Percentiles rank a stretch among this genome's conserved stretches.
These are phyloP conservation scores for Triplophysa tibetana DNA, from an alignment of 2,113 vertebrate genomes.

Conservation along the genomic window DNA sequence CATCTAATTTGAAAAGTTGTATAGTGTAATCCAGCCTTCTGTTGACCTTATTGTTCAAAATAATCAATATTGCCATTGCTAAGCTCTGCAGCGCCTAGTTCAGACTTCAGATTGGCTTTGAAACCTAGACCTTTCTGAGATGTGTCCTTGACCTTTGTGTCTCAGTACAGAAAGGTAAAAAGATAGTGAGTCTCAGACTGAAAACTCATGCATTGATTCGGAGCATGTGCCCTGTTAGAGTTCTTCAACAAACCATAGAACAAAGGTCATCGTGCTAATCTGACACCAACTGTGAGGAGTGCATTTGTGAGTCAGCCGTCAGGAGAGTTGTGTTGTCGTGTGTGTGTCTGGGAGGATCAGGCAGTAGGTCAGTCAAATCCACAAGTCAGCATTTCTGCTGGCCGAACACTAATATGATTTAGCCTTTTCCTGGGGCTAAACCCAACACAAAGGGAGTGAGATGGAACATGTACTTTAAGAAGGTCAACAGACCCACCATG, in stretches of 20 bases:
- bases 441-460: conserved; percentile 3
- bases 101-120: conserved; percentile 4
- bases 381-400: conserved; percentile 27
- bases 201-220: conserved; percentile 21
- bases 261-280: conserved; percentile 21
- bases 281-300: conserved; percentile 26
- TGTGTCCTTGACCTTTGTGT: conserved; percentile 26
- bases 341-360: conserved; percentile 4
- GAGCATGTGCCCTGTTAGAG: conserved; percentile 6
- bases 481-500: conserved; percentile 8
- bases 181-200: conserved; percentile 10
- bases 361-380: conserved; percentile 26
- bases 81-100: neutral
- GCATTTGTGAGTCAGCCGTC: conserved; percentile 1
- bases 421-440: conserved; percentile 34
- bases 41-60: neutral
- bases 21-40: neutral
- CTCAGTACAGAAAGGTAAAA: conserved; percentile 14
- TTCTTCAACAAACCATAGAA: neutral
- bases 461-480: conserved; percentile 1
- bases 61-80: neutral
- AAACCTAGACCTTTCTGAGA: conserved; percentile 4
- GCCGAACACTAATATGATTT: conserved; percentile 35
- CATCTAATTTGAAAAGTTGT: too few species aligned
- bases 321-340: neutral